Percentiles rank a stretch among this genome's conserved stretches.
Evolutionary conservation across 2,113 vertebrate species (phyloP).

Genomic region (Nesospiza acunhae): DNA sequence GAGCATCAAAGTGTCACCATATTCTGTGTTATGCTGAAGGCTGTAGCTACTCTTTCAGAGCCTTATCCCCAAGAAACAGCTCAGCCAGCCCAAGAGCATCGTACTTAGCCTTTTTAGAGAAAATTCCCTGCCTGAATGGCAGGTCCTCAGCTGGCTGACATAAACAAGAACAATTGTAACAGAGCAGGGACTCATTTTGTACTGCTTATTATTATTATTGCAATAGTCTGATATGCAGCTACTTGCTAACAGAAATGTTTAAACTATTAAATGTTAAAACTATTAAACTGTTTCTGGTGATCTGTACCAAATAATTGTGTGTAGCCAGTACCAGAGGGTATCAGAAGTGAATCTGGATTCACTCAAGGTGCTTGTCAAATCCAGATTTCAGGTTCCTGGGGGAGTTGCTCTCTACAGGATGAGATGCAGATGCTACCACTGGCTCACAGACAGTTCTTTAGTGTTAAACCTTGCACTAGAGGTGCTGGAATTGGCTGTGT

Average conservation of each 20-base stretch:
- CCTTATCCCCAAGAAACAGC: neutral
- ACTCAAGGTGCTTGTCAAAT: neutral
- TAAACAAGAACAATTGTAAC: neutral
- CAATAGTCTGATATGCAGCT: neutral
- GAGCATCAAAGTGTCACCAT: accelerated
- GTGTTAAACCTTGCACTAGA: neutral
- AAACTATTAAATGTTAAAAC: neutral
- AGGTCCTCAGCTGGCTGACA: neutral
- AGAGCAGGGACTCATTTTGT: neutral
- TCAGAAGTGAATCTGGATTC: neutral
- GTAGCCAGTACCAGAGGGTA: neutral
- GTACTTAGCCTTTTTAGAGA: neutral
- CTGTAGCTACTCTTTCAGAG: neutral
- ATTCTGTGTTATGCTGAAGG: neutral
- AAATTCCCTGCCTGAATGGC: neutral
- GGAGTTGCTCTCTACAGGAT: neutral
- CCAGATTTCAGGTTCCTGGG: neutral
- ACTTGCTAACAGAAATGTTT: neutral
- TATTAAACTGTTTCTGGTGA: neutral
- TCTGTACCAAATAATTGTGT: neutral
- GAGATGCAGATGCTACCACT: neutral
- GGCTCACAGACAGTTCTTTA: neutral
- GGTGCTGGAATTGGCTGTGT: neutral
- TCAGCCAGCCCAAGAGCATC: neutral
- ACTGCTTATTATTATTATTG: neutral